Conservation (phyloP, 2,797 vertebrate genomes). For the Limnodromus scolopaceus region DNA sequence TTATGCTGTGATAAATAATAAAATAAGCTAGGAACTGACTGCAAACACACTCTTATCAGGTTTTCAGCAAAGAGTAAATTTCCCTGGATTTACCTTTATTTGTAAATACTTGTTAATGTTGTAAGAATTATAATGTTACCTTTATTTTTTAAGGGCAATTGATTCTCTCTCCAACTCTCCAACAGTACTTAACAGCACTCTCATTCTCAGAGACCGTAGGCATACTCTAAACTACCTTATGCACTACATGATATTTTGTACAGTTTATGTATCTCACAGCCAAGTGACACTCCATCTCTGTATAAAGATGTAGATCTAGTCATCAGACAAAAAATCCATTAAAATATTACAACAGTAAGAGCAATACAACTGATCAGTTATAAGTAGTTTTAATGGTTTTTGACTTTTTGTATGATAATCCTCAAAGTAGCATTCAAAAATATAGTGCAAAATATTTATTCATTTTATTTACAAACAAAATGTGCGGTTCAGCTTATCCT, state of each 20-base stretch:
- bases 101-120: not conserved
- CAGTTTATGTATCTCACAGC: not conserved
- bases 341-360: not conserved
- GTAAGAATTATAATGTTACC: not conserved
- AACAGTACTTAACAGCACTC: not conserved
- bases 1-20: not conserved
- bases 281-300: not conserved
- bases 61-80: not conserved
- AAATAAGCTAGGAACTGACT: not conserved
- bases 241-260: not conserved
- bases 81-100: not conserved
- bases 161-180: not conserved
- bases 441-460: constrained; percentile 69
- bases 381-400: constrained; percentile 66
- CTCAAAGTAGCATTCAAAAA: constrained; percentile 66
- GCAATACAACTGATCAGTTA: constrained; percentile 31
- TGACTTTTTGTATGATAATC: constrained; percentile 38
- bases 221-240: not conserved
- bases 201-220: not conserved
- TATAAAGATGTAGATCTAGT: not conserved
- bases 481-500: constrained; percentile 36
- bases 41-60: not conserved
- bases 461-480: constrained; percentile 68
- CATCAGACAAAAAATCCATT: not conserved
- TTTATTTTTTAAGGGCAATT: not conserved